These are phyloP conservation scores for Drosophila histrio DNA, from an alignment of 2,888 invertebrate species.

Conservation along the genomic window DNA sequence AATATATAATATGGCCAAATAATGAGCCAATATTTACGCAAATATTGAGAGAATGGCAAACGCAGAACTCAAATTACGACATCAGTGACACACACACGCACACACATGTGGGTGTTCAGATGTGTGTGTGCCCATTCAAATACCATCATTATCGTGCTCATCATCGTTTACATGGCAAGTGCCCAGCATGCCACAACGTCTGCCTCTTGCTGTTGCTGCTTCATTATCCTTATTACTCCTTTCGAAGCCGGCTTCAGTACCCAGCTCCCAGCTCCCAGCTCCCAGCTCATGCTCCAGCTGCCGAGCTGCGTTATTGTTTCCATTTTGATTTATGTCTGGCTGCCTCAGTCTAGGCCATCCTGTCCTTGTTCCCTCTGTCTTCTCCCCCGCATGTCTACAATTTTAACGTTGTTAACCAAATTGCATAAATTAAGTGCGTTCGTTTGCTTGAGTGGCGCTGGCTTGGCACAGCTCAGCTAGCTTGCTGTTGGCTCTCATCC, in stretches of 20 bases:
- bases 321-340: constrained; percentile 76
- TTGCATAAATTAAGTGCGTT: constrained; percentile 83
- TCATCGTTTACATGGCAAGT: constrained; percentile 74
- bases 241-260: constrained; percentile 43
- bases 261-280: constrained; percentile 15
- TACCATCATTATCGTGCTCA: constrained; percentile 76
- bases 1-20: constrained; percentile 69
- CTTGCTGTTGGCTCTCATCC: constrained; percentile 6
- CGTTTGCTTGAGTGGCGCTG: constrained; percentile 75
- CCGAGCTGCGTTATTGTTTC: constrained; percentile 68
- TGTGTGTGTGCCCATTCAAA: constrained; percentile 57
- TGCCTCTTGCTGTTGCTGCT: constrained; percentile 50
- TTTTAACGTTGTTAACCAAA: constrained; percentile 83
- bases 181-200: constrained; percentile 51
- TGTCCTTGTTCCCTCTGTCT: neutral
- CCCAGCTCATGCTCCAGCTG: constrained; percentile 14
- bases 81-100: constrained; percentile 32
- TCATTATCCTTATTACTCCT: constrained; percentile 78
- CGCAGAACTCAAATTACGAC: constrained; percentile 47
- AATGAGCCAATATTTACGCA: constrained; percentile 71
- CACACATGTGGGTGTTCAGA: neutral
- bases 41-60: constrained; percentile 58
- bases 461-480: constrained; percentile 54
- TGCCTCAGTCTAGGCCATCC: constrained; percentile 22
- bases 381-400: constrained; percentile 59